Percentiles rank a stretch among this genome's conserved stretches.
Evolutionary conservation across 2,113 vertebrate genomes (phyloP).

Genomic region (Alouatta palliata): DNA sequence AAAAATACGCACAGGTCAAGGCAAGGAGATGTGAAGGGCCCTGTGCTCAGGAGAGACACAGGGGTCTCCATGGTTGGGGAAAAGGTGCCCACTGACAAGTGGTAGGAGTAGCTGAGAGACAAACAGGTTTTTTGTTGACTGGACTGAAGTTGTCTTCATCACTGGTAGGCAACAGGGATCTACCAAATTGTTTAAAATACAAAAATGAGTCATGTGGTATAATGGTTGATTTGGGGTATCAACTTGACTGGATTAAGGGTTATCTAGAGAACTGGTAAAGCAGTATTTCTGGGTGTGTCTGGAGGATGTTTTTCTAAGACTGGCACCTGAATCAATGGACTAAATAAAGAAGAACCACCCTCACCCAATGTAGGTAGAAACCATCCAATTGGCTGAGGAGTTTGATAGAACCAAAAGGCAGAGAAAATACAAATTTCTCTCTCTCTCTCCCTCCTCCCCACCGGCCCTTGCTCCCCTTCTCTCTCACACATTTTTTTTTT

Average conservation of each 20-base stretch:
- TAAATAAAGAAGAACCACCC: background rate
- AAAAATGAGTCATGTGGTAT: background rate
- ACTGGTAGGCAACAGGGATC: background rate
- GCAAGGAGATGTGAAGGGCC: background rate
- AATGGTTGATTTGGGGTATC: background rate
- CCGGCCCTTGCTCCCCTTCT: background rate
- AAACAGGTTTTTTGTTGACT: background rate
- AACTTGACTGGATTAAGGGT: background rate
- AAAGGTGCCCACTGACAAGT: no score
- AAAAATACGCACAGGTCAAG: background rate
- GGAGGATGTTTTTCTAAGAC: background rate
- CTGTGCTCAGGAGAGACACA: accelerated
- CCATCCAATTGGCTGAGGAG: no score
- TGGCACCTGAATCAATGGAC: background rate
- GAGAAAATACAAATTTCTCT: background rate
- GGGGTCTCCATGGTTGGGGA: background rate
- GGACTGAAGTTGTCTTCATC: background rate
- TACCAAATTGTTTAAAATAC: background rate
- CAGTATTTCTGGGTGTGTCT: background rate
- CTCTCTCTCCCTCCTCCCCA: no score
- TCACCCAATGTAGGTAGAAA: no score
- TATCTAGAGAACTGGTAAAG: background rate
- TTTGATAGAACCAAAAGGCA: background rate
- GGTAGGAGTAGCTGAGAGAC: no score
- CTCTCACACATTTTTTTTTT: no score